Conservation (phyloP, 2,888 invertebrate species). For the Teleogryllus oceanicus region DNA sequence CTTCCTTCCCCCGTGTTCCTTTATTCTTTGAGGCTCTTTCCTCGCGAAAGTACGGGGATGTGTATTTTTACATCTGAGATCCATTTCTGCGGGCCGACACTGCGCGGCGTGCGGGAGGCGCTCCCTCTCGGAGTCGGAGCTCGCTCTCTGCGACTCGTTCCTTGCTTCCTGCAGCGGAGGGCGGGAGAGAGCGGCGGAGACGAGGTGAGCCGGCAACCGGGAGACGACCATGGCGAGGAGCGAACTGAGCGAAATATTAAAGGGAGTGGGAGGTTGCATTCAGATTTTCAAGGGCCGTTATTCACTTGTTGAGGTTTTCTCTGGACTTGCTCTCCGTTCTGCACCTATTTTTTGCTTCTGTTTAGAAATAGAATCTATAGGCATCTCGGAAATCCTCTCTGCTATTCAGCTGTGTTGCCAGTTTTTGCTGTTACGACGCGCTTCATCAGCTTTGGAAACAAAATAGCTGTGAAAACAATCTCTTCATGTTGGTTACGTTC, state of each 20-base stretch:
- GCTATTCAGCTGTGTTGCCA: too few relatives aligned
- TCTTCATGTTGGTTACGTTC: too few relatives aligned
- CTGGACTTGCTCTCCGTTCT: too few relatives aligned
- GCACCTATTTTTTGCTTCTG: too few relatives aligned
- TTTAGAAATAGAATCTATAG: too few relatives aligned
- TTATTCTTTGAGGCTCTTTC: neutral
- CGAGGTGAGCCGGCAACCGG: neutral
- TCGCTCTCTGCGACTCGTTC: neutral
- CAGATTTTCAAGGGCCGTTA: constrained; percentile 21
- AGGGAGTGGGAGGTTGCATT: constrained; percentile 25
- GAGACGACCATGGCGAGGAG: neutral
- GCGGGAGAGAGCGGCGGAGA: too few relatives aligned
- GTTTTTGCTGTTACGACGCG: too few relatives aligned
- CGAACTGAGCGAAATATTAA: neutral
- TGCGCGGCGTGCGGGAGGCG: neutral
- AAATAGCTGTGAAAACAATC: too few relatives aligned
- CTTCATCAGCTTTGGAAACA: too few relatives aligned
- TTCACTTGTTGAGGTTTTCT: too few relatives aligned
- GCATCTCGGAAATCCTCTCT: too few relatives aligned
- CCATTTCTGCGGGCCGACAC: neutral
- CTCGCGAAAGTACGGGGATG: neutral
- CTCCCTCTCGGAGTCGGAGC: neutral
- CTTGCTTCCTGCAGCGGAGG: neutral
- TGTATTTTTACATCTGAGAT: constrained; percentile 18
- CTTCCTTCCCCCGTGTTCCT: neutral